Percentiles rank a stretch among this genome's conserved stretches.
These are phyloP conservation scores for Taeniopygia guttata DNA, from an alignment of 2,797 vertebrate genomes.

Conservation along the genomic window DNA sequence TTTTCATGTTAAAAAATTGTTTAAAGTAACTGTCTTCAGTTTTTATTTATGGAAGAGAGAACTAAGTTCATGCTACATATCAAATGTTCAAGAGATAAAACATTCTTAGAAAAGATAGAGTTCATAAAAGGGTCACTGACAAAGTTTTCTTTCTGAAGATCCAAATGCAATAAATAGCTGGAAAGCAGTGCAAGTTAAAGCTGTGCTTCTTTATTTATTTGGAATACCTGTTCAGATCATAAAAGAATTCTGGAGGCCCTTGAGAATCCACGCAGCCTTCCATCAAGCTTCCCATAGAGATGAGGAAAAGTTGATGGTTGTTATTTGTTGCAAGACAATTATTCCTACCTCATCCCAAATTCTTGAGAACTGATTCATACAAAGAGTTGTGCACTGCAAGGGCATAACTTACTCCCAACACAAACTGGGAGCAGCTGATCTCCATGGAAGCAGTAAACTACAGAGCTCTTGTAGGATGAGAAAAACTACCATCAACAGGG, in stretches of 20 bases:
- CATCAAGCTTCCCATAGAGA: not conserved
- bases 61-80: constrained; percentile 5
- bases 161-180: not conserved
- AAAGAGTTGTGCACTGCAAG: not conserved
- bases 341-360: not conserved
- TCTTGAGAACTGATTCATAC: not conserved
- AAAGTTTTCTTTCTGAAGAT: constrained; percentile 31
- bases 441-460: not conserved
- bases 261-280: not conserved
- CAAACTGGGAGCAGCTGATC: not conserved
- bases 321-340: not conserved
- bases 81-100: constrained; percentile 20
- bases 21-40: constrained; percentile 45
- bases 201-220: not conserved
- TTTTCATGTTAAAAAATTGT: constrained; percentile 43
- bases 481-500: not conserved
- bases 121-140: constrained; percentile 30
- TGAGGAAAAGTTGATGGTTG: not conserved
- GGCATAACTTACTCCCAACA: not conserved
- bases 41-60: constrained; percentile 55
- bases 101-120: constrained; percentile 13
- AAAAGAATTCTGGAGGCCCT: not conserved
- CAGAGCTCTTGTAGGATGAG: not conserved
- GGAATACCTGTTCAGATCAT: not conserved
- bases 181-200: not conserved